Conservation (phyloP, 2,888 invertebrate genomes). For the Melanophora roralis region DNA sequence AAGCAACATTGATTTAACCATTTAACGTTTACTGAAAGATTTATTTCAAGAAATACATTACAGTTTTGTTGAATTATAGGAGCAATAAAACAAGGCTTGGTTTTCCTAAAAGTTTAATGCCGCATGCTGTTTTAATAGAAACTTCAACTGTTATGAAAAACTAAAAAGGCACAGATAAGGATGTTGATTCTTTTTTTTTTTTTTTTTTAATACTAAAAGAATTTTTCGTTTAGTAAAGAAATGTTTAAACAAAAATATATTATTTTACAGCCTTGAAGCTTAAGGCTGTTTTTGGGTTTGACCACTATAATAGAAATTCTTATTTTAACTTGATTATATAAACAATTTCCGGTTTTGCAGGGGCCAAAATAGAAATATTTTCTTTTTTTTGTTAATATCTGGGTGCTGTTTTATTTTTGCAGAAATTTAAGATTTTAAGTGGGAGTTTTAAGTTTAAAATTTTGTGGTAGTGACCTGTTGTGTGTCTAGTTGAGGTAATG, state of each 20-base stretch:
- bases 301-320: constrained; percentile 6
- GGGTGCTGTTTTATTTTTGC: too few relatives aligned
- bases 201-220: constrained; percentile 44
- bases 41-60: constrained; percentile 35
- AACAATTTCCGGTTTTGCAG: constrained; percentile 46
- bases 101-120: background rate
- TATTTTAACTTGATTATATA: constrained; percentile 5
- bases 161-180: background rate
- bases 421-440: background rate
- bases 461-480: constrained; percentile 22
- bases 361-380: too few relatives aligned
- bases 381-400: too few relatives aligned
- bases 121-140: constrained; percentile 57
- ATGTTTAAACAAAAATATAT: constrained; percentile 20
- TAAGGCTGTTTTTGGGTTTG: background rate
- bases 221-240: background rate
- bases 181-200: background rate
- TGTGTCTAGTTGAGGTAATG: constrained; percentile 1
- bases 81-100: background rate
- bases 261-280: constrained; percentile 51
- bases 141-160: constrained; percentile 40
- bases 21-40: constrained; percentile 48
- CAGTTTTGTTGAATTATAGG: constrained; percentile 24
- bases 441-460: constrained; percentile 7
- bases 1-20: constrained; percentile 30